Percentiles rank a stretch among this genome's conserved stretches.
Conservation (phyloP, 2,888 invertebrate genomes). For the Deilephila porcellus region DNA sequence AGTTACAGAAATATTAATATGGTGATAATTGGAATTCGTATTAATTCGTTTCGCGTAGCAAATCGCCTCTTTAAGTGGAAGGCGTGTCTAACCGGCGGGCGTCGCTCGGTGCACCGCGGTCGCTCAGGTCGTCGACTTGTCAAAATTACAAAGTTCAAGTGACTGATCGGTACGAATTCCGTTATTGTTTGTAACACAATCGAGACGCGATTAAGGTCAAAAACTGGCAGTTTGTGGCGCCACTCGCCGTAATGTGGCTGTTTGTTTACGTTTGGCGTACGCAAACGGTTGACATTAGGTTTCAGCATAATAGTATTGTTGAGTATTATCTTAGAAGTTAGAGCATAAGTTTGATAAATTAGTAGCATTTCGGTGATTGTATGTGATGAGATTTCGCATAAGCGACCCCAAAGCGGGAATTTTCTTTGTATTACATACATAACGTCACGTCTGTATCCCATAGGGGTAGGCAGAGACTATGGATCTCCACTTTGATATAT, state of each 20-base stretch:
- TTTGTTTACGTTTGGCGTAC: not conserved
- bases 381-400: too few species aligned
- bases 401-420: too few species aligned
- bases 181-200: conserved; percentile 67
- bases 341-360: too few species aligned
- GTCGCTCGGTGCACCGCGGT: conserved; percentile 14
- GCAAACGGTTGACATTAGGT: too few species aligned
- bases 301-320: too few species aligned
- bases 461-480: too few species aligned
- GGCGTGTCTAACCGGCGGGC: conserved; percentile 11
- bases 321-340: too few species aligned
- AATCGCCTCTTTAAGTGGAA: conserved; percentile 15
- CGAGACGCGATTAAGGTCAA: conserved; percentile 51
- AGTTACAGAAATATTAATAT: not conserved
- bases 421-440: too few species aligned
- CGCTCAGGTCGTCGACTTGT: conserved; percentile 58
- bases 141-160: conserved; percentile 60
- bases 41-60: conserved; percentile 22
- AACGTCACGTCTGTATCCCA: too few species aligned
- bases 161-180: conserved; percentile 62
- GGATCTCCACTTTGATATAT: too few species aligned
- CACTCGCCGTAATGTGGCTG: not conserved
- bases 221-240: conserved; percentile 1
- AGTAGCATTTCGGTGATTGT: too few species aligned
- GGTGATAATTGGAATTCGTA: not conserved